Evolutionary conservation across 1,140 invertebrate species (phyloP).

Genomic region (Danaus plexippus): DNA sequence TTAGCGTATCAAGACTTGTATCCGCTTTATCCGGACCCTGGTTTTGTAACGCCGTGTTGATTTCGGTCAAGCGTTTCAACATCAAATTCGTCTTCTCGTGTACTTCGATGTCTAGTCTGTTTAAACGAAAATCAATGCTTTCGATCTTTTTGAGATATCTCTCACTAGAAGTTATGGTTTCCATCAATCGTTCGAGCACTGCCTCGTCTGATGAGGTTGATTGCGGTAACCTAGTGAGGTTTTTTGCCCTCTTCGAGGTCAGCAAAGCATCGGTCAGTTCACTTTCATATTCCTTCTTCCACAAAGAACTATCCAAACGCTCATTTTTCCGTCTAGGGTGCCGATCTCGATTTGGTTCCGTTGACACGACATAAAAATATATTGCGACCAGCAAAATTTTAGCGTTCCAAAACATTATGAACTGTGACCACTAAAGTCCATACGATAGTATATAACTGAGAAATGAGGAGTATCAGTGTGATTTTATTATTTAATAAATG

Average conservation of each 20-base stretch:
- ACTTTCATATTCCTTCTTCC: slow-evolving; percentile 57
- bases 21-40: slow-evolving; percentile 33
- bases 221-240: slow-evolving; percentile 34
- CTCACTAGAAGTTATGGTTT: slow-evolving; percentile 55
- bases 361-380: slow-evolving; percentile 22
- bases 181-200: slow-evolving; percentile 56
- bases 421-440: slow-evolving; percentile 27
- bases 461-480: too few relatives aligned
- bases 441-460: background rate
- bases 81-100: slow-evolving; percentile 60
- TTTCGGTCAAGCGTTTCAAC: slow-evolving; percentile 44
- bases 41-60: slow-evolving; percentile 32
- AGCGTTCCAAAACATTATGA: slow-evolving; percentile 33
- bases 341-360: slow-evolving; percentile 26
- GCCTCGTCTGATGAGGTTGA: slow-evolving; percentile 37
- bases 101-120: slow-evolving; percentile 57
- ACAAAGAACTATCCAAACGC: slow-evolving; percentile 36
- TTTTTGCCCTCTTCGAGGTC: slow-evolving; percentile 34
- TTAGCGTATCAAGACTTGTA: slow-evolving; percentile 30
- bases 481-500: too few relatives aligned
- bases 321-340: slow-evolving; percentile 31
- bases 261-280: slow-evolving; percentile 54
- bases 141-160: slow-evolving; percentile 60
- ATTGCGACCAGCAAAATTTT: slow-evolving; percentile 24
- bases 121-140: slow-evolving; percentile 57